Evolutionary conservation across 2,797 vertebrate species (phyloP).

Genomic region (Borostomias antarcticus): DNA sequence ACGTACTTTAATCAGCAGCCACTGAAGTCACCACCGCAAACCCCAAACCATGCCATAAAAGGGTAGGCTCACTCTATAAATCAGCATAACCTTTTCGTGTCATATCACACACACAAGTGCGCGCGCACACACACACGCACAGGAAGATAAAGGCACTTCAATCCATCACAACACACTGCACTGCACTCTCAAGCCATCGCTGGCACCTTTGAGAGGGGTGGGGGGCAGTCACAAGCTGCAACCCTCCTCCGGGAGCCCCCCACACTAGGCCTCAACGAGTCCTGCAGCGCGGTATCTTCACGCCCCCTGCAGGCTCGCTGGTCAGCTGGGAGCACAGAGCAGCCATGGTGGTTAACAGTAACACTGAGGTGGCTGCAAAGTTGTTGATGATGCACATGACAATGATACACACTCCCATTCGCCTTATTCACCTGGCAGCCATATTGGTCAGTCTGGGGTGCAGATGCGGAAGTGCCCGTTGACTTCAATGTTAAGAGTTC

Average conservation of each 20-base stretch:
- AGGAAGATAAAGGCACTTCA: slow-evolving; percentile 71
- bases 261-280: slow-evolving; percentile 41
- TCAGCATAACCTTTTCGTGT: slow-evolving; percentile 62
- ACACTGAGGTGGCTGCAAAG: slow-evolving; percentile 15
- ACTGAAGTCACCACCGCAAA: slow-evolving; percentile 72
- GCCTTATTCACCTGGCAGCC: no score
- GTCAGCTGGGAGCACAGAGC: slow-evolving; percentile 70
- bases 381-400: background rate
- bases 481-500: no score
- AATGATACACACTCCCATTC: no score
- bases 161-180: slow-evolving; percentile 75
- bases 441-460: no score
- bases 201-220: slow-evolving; percentile 74
- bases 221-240: slow-evolving; percentile 45
- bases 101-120: slow-evolving; percentile 66
- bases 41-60: slow-evolving; percentile 77
- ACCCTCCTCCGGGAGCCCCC: slow-evolving; percentile 37
- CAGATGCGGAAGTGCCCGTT: no score
- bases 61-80: slow-evolving; percentile 67
- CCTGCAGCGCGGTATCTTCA: slow-evolving; percentile 59
- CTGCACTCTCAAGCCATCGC: slow-evolving; percentile 78
- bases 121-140: slow-evolving; percentile 29
- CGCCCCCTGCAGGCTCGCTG: slow-evolving; percentile 54
- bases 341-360: slow-evolving; percentile 49
- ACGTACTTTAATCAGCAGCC: slow-evolving; percentile 14